Evolutionary conservation across 1,140 invertebrate species (phyloP).

Genomic region (Papilio machaon): DNA sequence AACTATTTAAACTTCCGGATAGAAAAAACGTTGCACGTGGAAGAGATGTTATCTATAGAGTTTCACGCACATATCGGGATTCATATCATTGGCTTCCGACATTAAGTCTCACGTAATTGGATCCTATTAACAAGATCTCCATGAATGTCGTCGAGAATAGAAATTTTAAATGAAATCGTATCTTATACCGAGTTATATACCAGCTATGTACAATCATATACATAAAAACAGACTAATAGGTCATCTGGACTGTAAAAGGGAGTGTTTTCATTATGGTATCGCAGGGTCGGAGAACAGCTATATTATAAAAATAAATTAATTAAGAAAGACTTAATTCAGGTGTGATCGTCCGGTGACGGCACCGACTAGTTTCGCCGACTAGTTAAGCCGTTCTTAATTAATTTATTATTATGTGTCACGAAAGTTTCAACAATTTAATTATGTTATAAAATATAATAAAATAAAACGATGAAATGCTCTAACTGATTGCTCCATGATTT

Average conservation of each 20-base stretch:
- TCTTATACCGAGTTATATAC: not conserved
- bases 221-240: not conserved
- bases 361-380: not conserved
- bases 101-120: not conserved
- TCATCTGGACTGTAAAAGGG: not conserved
- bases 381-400: not conserved
- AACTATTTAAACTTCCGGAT: not conserved
- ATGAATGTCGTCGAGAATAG: not conserved
- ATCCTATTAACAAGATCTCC: not conserved
- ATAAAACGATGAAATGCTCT: too few relatives aligned
- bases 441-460: too few relatives aligned
- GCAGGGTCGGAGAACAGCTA: not conserved
- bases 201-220: not conserved
- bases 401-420: too few relatives aligned
- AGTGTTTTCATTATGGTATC: not conserved
- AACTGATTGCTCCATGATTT: too few relatives aligned
- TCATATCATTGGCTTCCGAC: not conserved
- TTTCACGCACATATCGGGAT: slow-evolving; percentile 12
- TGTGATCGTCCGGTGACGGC: too few relatives aligned
- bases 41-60: not conserved
- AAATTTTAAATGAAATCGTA: not conserved
- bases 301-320: too few relatives aligned
- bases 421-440: too few relatives aligned
- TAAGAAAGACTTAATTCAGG: too few relatives aligned
- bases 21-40: not conserved